Conservation (phyloP, 2,113 vertebrate genomes). For the Halichoerus grypus region DNA sequence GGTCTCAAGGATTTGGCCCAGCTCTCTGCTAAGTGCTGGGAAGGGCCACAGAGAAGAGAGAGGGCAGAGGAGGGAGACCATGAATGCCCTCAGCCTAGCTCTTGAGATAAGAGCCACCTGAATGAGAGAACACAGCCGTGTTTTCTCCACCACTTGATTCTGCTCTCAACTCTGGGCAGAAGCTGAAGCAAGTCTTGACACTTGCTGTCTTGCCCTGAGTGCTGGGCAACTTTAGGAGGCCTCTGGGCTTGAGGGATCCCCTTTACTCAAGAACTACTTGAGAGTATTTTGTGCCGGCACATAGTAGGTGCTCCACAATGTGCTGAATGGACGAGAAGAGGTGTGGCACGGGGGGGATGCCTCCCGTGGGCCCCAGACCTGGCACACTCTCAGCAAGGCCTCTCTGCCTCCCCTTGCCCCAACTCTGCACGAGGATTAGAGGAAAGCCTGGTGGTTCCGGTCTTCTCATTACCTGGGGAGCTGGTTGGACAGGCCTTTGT, state of each 20-base stretch:
- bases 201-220: neutral
- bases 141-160: neutral
- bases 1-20: neutral
- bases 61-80: neutral
- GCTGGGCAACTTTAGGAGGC: neutral
- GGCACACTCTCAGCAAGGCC: neutral
- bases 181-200: neutral
- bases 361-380: neutral
- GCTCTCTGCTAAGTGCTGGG: neutral
- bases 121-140: neutral
- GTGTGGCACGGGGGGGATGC: accelerated
- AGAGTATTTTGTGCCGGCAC: neutral
- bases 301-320: neutral
- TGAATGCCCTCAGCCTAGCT: neutral
- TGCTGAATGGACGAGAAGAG: neutral
- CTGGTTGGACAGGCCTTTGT: neutral
- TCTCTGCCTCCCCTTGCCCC: neutral
- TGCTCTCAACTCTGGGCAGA: neutral
- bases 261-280: neutral
- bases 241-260: neutral
- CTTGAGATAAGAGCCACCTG: neutral
- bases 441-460: neutral
- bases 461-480: neutral
- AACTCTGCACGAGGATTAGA: neutral
- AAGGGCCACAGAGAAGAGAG: neutral